These are phyloP conservation scores for Caenorhabditis uteleia DNA, from an alignment of 2,888 invertebrate genomes.

Conservation along the genomic window DNA sequence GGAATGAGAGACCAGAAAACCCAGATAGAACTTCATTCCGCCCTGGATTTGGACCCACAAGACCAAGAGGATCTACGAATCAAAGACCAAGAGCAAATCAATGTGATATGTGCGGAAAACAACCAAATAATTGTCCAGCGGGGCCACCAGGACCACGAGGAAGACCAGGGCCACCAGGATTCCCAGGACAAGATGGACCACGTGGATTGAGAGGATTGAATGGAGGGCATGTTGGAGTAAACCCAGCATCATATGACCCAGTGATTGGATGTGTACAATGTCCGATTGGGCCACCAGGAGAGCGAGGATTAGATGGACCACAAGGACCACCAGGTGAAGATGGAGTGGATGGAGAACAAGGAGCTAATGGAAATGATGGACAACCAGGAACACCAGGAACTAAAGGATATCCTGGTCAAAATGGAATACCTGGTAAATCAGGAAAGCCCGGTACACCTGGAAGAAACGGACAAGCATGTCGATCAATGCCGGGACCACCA, in stretches of 20 bases:
- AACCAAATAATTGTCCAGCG: conserved; percentile 32
- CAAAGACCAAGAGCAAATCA: conserved; percentile 9
- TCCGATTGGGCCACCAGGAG: conserved; percentile 38
- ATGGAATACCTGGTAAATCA: conserved; percentile 24
- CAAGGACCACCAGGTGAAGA: conserved; percentile 37
- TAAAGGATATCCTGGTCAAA: conserved; percentile 28
- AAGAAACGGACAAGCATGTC: conserved; percentile 24
- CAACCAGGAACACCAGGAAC: conserved; percentile 32
- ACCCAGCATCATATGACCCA: conserved; percentile 14
- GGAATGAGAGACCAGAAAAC: too few species aligned
- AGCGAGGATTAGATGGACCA: conserved; percentile 27
- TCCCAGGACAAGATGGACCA: conserved; percentile 42
- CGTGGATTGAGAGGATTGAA: conserved; percentile 30
- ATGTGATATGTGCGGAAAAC: conserved; percentile 22
- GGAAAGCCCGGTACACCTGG: conserved; percentile 36
- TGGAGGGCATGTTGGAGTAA: conserved; percentile 16
- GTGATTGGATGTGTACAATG: conserved; percentile 32
- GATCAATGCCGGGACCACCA: conserved; percentile 29
- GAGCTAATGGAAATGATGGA: conserved; percentile 32
- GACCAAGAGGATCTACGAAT: conserved; percentile 2
- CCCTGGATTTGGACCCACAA: conserved; percentile 28
- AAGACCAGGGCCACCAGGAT: conserved; percentile 39
- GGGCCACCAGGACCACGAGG: conserved; percentile 39
- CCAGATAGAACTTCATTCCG: conserved; percentile 10
- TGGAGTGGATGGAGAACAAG: conserved; percentile 32